Evolutionary conservation across 2,888 invertebrate species (phyloP), one percentile per base, ranked within the genome.

Genomic region (Hybos culiciformis): DNA sequence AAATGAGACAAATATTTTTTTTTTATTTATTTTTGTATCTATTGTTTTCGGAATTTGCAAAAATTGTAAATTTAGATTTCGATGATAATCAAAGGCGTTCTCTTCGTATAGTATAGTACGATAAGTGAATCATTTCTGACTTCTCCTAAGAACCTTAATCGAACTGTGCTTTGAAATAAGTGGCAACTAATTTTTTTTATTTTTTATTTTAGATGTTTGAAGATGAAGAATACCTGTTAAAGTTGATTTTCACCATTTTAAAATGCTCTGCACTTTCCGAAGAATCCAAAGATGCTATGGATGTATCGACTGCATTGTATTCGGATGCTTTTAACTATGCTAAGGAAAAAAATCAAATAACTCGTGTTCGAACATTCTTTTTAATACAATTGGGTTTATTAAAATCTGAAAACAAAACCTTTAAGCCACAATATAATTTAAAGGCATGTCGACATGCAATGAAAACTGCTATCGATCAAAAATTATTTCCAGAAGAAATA

Each of bases 291-390:
- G 57, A 60, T 3, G 66, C 66, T 4, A 46, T 64, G 8, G 57
- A 60, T 3, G 42, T 64, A 43, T 56, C 67, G 5, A 50, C 55
- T 23, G 53, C 53, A 0, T 44, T 67, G 3, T 63, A 54, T 45
- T 55, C 56, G 40, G 59, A 64, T 41, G 56, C 60, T 3, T 59
- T 62, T 44, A 61, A 60, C 9, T 61, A 60, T 51, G 68, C 66
- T 3, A 51, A 58, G 8, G 48, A 58, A 45, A 61, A 59, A 2
- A 52, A 62, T 23, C 66, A 66, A 48, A 57, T 64, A 26, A 50
- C 53, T 2, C 60, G 66, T 8, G 59, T 67, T 1, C 46, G 58
- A 23, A 62, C 64, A 48, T 67, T 63, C 52, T 56, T 59, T 18
- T 52, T 67, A 1, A 59, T 57, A 46, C 68, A 67, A 45, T 50